Conservation (phyloP, 92 coral and sea anemone genomes). For the Blastomussa wellsi region DNA sequence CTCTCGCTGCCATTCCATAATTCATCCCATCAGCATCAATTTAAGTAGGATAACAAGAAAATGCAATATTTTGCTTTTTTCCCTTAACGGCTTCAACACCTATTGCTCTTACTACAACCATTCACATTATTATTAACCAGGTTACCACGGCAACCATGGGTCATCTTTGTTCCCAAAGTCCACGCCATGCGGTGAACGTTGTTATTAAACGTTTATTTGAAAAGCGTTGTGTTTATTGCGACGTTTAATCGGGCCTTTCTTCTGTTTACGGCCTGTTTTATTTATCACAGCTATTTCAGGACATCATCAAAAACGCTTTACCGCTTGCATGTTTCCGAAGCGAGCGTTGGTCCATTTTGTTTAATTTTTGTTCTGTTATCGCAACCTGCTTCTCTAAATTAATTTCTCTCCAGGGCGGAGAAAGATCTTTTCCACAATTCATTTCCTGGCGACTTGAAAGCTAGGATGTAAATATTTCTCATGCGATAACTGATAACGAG, state of each 20-base stretch:
- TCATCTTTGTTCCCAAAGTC: conserved; percentile 39
- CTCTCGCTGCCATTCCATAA: not conserved
- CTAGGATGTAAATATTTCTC: conserved; percentile 75
- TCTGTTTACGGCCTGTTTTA: conserved; percentile 32
- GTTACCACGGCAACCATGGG: conserved; percentile 39
- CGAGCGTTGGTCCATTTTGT: conserved; percentile 38
- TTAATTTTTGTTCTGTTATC: conserved; percentile 41
- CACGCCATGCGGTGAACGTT: conserved; percentile 42
- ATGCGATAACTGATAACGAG: conserved; percentile 39
- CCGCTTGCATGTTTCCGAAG: conserved; percentile 36
- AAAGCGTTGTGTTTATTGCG: conserved; percentile 18
- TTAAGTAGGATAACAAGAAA: conserved; percentile 11
- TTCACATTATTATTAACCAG: conserved; percentile 17
- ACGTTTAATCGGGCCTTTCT: conserved; percentile 20
- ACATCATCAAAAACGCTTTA: conserved; percentile 25
- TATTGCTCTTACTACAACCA: conserved; percentile 10
- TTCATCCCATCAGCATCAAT: conserved; percentile 4
- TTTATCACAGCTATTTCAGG: conserved; percentile 41
- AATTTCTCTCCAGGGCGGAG: conserved; percentile 84
- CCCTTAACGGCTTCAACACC: conserved; percentile 2
- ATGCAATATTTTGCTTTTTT: not conserved
- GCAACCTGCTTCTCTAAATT: conserved; percentile 60
- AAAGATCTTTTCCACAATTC: conserved; percentile 60
- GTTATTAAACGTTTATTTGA: conserved; percentile 37
- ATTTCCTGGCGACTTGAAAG: conserved; percentile 82